These are phyloP conservation scores for Cheumatopsyche charites DNA, from an alignment of 1,140 invertebrate genomes.

Conservation along the genomic window DNA sequence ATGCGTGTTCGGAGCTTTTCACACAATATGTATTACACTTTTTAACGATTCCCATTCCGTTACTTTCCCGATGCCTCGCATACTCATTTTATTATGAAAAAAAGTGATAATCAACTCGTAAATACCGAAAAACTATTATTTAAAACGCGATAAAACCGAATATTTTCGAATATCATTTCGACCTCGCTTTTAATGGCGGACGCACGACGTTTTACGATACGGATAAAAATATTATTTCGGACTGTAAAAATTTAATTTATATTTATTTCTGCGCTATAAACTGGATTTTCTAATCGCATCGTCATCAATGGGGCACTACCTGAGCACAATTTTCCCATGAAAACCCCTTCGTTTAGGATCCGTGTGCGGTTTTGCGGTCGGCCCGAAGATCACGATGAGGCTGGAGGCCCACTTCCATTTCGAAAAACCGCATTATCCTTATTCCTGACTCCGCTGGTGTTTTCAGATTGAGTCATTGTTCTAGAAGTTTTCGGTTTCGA, in stretches of 20 bases:
- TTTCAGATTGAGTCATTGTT: too few relatives aligned
- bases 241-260: slow-evolving; percentile 1
- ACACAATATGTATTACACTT: too few relatives aligned
- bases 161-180: slow-evolving; percentile 11
- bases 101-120: too few relatives aligned
- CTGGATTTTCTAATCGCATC: slow-evolving; percentile 23
- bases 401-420: neutral
- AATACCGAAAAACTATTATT: slow-evolving; percentile 2
- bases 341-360: neutral
- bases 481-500: too few relatives aligned
- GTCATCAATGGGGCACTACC: slow-evolving; percentile 5
- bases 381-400: neutral
- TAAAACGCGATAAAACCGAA: slow-evolving; percentile 9
- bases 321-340: neutral
- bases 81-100: too few relatives aligned
- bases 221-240: slow-evolving; percentile 1
- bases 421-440: too few relatives aligned
- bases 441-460: too few relatives aligned
- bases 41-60: too few relatives aligned
- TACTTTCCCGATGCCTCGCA: too few relatives aligned
- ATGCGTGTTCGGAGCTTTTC: too few relatives aligned
- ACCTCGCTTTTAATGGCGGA: neutral
- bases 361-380: slow-evolving; percentile 27
- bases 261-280: neutral
- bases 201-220: neutral